Evolutionary conservation across 2,797 vertebrate genomes (phyloP).

Genomic region (Pangasius mekongensis): DNA sequence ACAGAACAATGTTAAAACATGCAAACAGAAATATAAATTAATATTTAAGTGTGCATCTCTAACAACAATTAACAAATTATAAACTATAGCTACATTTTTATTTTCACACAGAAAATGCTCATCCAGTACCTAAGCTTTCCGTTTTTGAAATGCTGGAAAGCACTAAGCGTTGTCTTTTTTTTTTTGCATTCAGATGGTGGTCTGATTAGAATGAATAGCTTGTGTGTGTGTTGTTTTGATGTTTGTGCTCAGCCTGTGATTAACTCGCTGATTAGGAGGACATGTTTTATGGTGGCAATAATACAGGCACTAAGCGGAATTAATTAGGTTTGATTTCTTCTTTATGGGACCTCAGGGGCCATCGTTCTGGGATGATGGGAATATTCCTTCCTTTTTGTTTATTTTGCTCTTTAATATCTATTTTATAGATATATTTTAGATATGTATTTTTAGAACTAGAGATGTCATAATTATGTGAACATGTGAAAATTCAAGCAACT

Average conservation of each 20-base stretch:
- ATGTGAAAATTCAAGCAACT: too few species aligned
- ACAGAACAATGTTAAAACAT: neutral
- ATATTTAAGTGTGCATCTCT: neutral
- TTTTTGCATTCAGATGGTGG: slow-evolving; percentile 8
- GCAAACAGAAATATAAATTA: neutral
- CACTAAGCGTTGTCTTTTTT: neutral
- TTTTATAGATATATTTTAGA: neutral
- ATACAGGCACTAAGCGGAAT: slow-evolving; percentile 82
- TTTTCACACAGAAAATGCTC: neutral
- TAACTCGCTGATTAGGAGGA: slow-evolving; percentile 76
- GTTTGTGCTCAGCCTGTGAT: slow-evolving; percentile 69
- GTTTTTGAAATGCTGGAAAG: neutral
- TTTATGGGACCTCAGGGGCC: neutral
- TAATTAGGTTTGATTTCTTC: slow-evolving; percentile 82
- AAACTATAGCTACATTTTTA: neutral
- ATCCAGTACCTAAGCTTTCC: neutral
- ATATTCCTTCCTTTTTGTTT: neutral
- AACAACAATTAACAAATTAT: neutral
- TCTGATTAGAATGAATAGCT: slow-evolving; percentile 74
- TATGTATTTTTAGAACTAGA: neutral
- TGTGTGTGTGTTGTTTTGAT: slow-evolving; percentile 74
- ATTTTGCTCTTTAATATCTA: neutral
- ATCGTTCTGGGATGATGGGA: neutral
- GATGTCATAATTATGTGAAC: neutral
- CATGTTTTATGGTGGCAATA: slow-evolving; percentile 74